These are phyloP conservation scores for Heterodera carotae DNA, from an alignment of 1,140 invertebrate genomes.

Conservation along the genomic window DNA sequence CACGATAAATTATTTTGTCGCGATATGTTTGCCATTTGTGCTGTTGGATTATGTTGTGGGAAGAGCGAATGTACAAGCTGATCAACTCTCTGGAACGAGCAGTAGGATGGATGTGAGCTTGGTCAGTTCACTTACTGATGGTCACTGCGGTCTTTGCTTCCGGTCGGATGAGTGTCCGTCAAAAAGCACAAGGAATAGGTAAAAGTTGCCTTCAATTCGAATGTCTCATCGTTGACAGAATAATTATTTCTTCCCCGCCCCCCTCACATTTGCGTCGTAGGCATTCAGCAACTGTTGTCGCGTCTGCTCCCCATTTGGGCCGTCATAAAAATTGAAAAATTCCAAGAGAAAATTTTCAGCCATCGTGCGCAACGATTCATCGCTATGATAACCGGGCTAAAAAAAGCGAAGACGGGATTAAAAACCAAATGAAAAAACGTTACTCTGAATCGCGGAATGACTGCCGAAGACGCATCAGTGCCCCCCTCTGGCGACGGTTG, in stretches of 20 bases:
- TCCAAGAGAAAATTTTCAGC: constrained; percentile 47
- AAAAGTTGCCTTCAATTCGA: constrained; percentile 45
- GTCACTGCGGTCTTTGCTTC: constrained; percentile 24
- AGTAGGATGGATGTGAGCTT: not conserved
- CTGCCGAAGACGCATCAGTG: not conserved
- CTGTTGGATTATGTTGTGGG: constrained; percentile 48
- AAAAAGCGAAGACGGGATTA: constrained; percentile 19
- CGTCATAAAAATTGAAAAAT: constrained; percentile 47
- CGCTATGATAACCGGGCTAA: constrained; percentile 37
- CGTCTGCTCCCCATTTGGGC: constrained; percentile 27
- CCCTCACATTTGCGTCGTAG: constrained; percentile 43
- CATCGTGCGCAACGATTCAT: constrained; percentile 29
- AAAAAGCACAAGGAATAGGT: constrained; percentile 44
- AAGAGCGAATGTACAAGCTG: constrained; percentile 37
- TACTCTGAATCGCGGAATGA: constrained; percentile 15
- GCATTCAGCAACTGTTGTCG: constrained; percentile 45
- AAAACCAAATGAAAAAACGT: too few species aligned
- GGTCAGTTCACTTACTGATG: constrained; percentile 30
- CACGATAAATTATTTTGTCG: constrained; percentile 46
- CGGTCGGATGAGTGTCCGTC: constrained; percentile 5
- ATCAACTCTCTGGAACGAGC: constrained; percentile 38
- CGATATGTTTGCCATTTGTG: constrained; percentile 51
- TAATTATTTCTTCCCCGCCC: not conserved
- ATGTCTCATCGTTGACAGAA: not conserved
- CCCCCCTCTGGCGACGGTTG: not conserved